Evolutionary conservation across 2,113 vertebrate genomes (phyloP), one percentile per base, ranked within the genome.

Genomic region (Regulus satrapa): DNA sequence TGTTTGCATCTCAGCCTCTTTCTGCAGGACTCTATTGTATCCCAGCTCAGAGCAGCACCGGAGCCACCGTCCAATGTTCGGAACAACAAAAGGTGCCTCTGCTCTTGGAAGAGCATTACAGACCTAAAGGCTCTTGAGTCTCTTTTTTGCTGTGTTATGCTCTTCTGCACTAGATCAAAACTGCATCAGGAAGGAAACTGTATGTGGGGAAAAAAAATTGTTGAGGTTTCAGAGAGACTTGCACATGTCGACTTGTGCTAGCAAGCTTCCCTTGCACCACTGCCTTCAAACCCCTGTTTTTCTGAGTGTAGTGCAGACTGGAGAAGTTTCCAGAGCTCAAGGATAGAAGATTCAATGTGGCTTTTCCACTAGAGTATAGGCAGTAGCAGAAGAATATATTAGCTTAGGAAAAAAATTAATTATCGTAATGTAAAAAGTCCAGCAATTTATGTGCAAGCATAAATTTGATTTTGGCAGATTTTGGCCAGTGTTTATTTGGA

Each of bases 111-210:
- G n/a, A 74, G 58, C 61, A 20, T 80, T 55, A 28, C 43, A 91
- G 75, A 93, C 94, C 69, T 38, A 88, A 85, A 16, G 4, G 40
- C 63, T 87, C 78, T 90, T 64, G 43, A 94, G 40, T 25, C 75
- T 73, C 61, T 88, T 5, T 83, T 96, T 92, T 79, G 21, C 73
- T 58, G 18, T 36, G 49, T 79, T 79, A 40, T 59, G 46, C 89
- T 85, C 64, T 40, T 56, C 48, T 66, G 40, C 20, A 3, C 51
- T 68, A 55, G 64, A 55, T 48, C 45, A 78, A 89, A 95, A 86
- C 38, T 40, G 54, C 82, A 90, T 82, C 75, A 92, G 87, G 91
- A 95, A 95, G 89, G 83, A 96, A 96, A 73, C 34, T 52, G 61
- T 28, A 49, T 4, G 64, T 4, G 54, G 34, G 51, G 51, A 28